These are phyloP conservation scores for Netelia melanura DNA, from an alignment of 2,888 invertebrate species.

Conservation along the genomic window DNA sequence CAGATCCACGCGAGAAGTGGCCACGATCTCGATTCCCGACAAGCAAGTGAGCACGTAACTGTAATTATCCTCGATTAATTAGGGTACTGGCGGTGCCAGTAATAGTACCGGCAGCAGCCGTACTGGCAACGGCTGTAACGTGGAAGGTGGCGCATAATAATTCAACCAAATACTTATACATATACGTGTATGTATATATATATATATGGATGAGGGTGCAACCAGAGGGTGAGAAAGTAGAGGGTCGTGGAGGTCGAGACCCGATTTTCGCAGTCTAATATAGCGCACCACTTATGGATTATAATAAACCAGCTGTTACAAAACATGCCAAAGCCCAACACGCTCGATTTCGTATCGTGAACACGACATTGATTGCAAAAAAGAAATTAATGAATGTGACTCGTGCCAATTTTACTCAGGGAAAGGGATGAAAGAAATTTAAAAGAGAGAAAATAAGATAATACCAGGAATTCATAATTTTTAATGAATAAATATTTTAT, in stretches of 20 bases:
- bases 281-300: not conserved
- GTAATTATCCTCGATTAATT: constrained; percentile 58
- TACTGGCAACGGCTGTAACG: constrained; percentile 39
- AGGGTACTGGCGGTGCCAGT: constrained; percentile 17
- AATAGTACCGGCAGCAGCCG: constrained; percentile 4
- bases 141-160: constrained; percentile 67
- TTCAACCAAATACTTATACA: constrained; percentile 44
- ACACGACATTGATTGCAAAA: too few species aligned
- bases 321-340: too few species aligned
- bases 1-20: constrained; percentile 6
- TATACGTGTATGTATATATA: not conserved
- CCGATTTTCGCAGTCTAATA: not conserved
- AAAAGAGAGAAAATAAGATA: too few species aligned
- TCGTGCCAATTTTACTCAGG: too few species aligned
- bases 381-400: too few species aligned
- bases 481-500: too few species aligned
- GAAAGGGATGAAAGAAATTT: too few species aligned
- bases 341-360: too few species aligned
- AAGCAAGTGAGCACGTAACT: constrained; percentile 37
- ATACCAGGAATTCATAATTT: too few species aligned
- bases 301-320: not conserved
- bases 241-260: not conserved
- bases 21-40: constrained; percentile 45
- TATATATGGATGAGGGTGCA: not conserved
- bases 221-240: not conserved